Evolutionary conservation across 2,888 invertebrate genomes (phyloP).

Genomic region (Thereva unica): DNA sequence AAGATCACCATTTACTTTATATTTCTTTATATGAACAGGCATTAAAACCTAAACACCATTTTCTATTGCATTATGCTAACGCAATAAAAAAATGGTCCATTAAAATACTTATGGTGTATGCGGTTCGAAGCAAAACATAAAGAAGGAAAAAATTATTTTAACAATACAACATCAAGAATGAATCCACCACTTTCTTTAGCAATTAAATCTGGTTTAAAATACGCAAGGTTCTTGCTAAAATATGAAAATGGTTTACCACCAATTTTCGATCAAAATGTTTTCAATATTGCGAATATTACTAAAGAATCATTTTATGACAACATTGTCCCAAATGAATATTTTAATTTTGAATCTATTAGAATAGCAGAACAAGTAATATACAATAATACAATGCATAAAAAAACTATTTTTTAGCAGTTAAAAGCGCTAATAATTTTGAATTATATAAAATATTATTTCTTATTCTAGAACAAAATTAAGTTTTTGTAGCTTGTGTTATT

Average conservation of each 20-base stretch:
- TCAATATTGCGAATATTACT: neutral
- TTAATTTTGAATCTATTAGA: too few relatives aligned
- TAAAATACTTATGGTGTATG: conserved; percentile 37
- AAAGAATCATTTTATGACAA: too few relatives aligned
- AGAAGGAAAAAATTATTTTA: conserved; percentile 36
- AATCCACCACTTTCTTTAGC: conserved; percentile 29
- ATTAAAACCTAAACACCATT: conserved; percentile 41
- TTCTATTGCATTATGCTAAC: conserved; percentile 30
- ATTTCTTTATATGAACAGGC: conserved; percentile 38
- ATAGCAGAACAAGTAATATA: too few relatives aligned
- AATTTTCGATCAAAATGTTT: conserved; percentile 13
- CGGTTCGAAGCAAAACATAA: conserved; percentile 38
- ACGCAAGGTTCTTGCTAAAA: conserved; percentile 20
- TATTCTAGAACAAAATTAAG: too few relatives aligned
- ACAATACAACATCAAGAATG: conserved; percentile 36
- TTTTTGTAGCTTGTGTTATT: too few relatives aligned
- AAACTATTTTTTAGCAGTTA: too few relatives aligned
- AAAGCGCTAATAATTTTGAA: too few relatives aligned
- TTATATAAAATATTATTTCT: too few relatives aligned
- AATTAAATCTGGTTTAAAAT: conserved; percentile 32
- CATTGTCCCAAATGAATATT: too few relatives aligned
- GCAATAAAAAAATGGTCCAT: conserved; percentile 36
- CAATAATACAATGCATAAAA: too few relatives aligned
- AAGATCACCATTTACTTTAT: conserved; percentile 38
- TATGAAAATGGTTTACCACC: conserved; percentile 25